Evolutionary conservation across 2,888 invertebrate species (phyloP), one percentile per base, ranked within the genome.

Genomic region (Andrena flavipes): DNA sequence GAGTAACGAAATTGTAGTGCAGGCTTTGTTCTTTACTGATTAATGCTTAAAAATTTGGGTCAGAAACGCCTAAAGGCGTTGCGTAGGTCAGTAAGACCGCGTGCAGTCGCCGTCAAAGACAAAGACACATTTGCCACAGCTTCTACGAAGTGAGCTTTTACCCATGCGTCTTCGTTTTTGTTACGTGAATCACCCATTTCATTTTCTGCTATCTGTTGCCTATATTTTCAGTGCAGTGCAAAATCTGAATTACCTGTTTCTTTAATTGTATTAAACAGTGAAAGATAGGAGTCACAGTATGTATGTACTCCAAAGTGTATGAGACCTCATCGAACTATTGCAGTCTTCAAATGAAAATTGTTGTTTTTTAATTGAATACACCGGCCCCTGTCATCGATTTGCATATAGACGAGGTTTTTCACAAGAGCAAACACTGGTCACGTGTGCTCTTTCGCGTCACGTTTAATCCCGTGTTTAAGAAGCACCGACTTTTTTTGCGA

Each of bases 341-440:
- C 29, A 20, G 26, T 67, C 67, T 59, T 62, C 54, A 63, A 76
- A 70, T 54, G 42, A 63, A 70, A 70, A 26, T 56, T 78, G 74
- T 74, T 74, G 60, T 74, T 79, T 63, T 74, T 74, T 59, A 68
- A 74, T 79, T 74, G 74, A 42, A 54, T 30, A 33, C 42, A 5
- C 16, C 13, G 48, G 56, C 63, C 74, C 69, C 79, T 64, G 26
- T 74, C 64, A 64, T 62, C 59, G 49, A 63, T 56, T 64, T 85
- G 86, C 88, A 89, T 89, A 86, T 84, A 82, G 75, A 89, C 79
- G 88, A 89, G 88, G 71, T 84, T 89, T 85, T 84, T 86, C 86
- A 73, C 84, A 70, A 81, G 82, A 79, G 86, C 81, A 89, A 89
- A 89, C 88, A 74, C 16, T 26, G 74, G 74, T 56, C 78, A 59